Evolutionary conservation across 2,888 invertebrate species (phyloP), one percentile per base, ranked within the genome.

Genomic region (Drosophila anomalata): DNA sequence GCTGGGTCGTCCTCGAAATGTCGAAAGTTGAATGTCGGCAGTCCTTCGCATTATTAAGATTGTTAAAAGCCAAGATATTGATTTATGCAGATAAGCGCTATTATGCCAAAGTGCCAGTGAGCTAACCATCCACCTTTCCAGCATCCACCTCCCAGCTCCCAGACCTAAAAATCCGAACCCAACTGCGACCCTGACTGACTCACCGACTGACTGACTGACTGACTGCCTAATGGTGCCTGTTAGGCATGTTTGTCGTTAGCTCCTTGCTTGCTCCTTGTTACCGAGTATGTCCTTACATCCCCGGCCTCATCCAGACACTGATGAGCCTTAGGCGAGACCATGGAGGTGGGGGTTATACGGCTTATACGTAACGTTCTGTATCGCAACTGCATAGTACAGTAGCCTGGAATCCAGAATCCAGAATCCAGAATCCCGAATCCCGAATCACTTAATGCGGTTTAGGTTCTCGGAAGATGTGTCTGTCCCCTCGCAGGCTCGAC

Each of bases 11-110:
- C 41, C 17, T 42, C 20, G 42, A 42, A 42, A 42, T 8, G 17
- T 44, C 22, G 29, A 41, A 33, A 47, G 29, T 69, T 44, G 36
- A 50, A 50, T 39, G 66, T 57, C 51, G 58, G 46, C 42, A 14
- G 52, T 54, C 54, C 59, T 55, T 61, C 61, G 71, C 68, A 76
- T 76, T 82, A 82, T 82, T 78, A 82, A 78, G 79, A 79, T 81
- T 81, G 80, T 79, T 81, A 76, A 82, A 80, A 81, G 81, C 81
- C 76, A 63, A 76, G 86, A 83, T 89, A 89, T 89, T 89, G 89
- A 89, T 89, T 89, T 89, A 89, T 89, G 88, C 84, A 89, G 89
- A 89, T 89, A 89, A 89, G 89, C 87, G 79, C 79, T 83, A 77
- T 77, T 75, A 77, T 77, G 77, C 78, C 75, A 75, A 75, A 77